phyloP scores from a whole-genome alignment of 1,140 invertebrate species.

The Drosophila parvula region DNA sequence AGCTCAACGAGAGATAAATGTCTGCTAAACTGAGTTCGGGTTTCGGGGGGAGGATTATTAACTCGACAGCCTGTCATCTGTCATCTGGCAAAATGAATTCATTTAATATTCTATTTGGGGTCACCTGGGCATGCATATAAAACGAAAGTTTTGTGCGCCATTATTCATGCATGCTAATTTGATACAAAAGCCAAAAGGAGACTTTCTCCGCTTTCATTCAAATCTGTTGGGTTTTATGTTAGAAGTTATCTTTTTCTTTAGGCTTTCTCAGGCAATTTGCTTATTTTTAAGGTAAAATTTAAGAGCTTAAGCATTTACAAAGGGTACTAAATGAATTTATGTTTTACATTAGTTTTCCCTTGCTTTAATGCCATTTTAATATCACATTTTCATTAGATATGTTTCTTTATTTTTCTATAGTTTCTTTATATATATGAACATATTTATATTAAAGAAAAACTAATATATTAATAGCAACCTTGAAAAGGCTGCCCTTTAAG shows the following conservation, averaged over 20 bases:
- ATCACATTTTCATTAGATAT: neutral
- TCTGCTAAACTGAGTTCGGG: conserved; percentile 13
- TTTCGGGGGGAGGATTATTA: conserved; percentile 29
- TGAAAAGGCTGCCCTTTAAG: neutral
- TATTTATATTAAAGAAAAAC: neutral
- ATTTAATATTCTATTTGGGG: conserved; percentile 49
- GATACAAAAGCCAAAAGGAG: conserved; percentile 31
- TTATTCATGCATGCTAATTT: conserved; percentile 39
- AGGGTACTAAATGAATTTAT: neutral
- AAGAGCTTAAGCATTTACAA: neutral
- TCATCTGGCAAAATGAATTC: conserved; percentile 29
- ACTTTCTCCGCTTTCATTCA: conserved; percentile 1
- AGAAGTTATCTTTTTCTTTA: neutral
- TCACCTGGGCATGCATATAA: conserved; percentile 30
- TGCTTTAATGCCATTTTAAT: no score
- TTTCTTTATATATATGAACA: no score
- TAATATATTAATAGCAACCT: neutral
- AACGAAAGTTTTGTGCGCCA: conserved; percentile 12
- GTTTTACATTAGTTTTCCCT: neutral
- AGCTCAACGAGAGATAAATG: conserved; percentile 29
- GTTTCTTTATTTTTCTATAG: neutral
- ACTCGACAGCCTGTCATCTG: conserved; percentile 23
- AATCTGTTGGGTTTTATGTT: neutral
- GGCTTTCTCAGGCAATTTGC: neutral
- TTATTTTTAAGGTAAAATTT: neutral